These are phyloP conservation scores for Eospalax fontanierii DNA, from an alignment of 2,797 vertebrate species.

Conservation along the genomic window DNA sequence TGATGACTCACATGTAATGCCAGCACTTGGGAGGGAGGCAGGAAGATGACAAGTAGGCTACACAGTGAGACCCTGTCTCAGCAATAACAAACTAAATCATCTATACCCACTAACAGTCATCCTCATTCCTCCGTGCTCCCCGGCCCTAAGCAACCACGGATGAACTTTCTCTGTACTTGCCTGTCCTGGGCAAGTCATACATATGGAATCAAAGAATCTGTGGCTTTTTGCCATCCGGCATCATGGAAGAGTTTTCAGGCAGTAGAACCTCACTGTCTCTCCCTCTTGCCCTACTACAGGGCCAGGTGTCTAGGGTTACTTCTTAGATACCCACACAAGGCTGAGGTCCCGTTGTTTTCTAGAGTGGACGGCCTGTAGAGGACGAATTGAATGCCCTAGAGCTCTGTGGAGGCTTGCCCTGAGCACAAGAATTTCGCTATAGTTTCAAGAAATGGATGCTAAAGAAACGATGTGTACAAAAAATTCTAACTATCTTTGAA, in stretches of 20 bases:
- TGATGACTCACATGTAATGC: background rate
- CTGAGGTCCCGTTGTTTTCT: background rate
- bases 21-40: background rate
- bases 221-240: background rate
- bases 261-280: background rate
- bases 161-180: background rate
- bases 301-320: background rate
- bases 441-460: conserved; percentile 57
- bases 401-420: background rate
- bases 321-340: background rate
- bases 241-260: conserved; percentile 52
- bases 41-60: background rate
- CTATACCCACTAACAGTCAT: background rate
- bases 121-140: too few species aligned
- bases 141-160: background rate
- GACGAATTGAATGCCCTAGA: background rate
- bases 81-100: background rate
- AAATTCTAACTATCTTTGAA: background rate
- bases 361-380: background rate
- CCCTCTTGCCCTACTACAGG: background rate
- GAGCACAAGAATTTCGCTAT: background rate
- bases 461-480: background rate
- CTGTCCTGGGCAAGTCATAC: background rate
- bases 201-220: background rate
- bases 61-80: background rate